A percentile compares a stretch with the other conserved stretches of the same genome.
phyloP scores from a whole-genome alignment of 2,113 vertebrate genomes.

The Chlorodrepanis virens region DNA sequence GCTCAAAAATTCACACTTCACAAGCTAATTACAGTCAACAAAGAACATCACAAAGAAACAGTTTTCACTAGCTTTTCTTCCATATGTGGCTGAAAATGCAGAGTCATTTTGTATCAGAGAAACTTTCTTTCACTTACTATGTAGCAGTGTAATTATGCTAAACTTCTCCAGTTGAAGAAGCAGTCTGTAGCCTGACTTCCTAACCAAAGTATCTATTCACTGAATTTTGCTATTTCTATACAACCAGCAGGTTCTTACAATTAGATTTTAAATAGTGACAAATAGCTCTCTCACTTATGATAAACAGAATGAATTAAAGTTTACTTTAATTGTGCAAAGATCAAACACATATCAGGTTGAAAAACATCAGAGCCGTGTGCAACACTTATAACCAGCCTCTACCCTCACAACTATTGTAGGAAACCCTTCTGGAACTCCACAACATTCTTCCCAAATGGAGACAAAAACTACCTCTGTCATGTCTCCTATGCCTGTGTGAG shows the following conservation, averaged over 20 bases:
- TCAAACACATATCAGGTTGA: background rate
- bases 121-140: background rate
- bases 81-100: background rate
- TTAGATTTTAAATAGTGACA: background rate
- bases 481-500: fast-evolving
- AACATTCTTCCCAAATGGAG: background rate
- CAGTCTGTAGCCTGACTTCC: background rate
- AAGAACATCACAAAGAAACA: background rate
- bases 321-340: background rate
- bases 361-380: background rate
- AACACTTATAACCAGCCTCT: background rate
- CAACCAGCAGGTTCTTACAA: background rate
- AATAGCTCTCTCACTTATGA: background rate
- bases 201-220: background rate
- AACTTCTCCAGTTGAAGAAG: background rate
- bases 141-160: background rate
- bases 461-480: background rate
- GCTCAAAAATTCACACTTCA: background rate
- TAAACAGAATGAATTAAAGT: background rate
- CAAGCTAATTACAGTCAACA: background rate
- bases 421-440: background rate
- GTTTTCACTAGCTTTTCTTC: background rate
- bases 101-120: background rate
- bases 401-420: background rate
- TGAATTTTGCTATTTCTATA: background rate